Evolutionary conservation across 2,113 vertebrate genomes (phyloP), one percentile per base, ranked within the genome.

Genomic region (Lathamus discolor): DNA sequence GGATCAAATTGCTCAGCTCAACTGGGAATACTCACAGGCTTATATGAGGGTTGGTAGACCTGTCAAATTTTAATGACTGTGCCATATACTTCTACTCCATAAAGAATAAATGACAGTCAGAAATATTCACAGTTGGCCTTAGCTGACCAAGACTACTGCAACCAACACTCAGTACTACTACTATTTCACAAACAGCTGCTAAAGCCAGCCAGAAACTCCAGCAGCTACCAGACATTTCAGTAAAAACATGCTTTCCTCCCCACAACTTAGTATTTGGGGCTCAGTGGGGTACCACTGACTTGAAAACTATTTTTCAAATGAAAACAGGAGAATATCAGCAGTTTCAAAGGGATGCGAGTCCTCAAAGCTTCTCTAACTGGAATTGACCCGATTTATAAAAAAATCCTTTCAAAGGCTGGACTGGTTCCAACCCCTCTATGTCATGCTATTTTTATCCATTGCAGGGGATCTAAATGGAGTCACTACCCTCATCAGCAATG

Each of bases 271-370:
- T 68, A 72, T 35, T n/a, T 83, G 79, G 31, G 55, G 37, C 18
- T 90, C 61, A 70, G 1, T 24, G 25, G 52, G 25, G n/a, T 51
- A 88, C 35, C 20, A 77, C 16, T 39, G n/a, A 86, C 69, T 31
- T 62, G 41, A 88, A 92, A 95, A 68, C 33, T 83, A 19, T 88
- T 95, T 59, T 86, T 33, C 23, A 90, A 70, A 94, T 66, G 46
- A 87, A 91, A 93, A 64, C 66, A 84, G 22, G 24, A 87, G 68
- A 86, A 83, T 41, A 70, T 43, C 31, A 83, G 31, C 46, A 63
- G 20, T 63, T 85, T 75, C 55, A 44, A 86, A 90, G 68, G 43
- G 35, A 74, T 64, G 29, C 0, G 0, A 81, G 11, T 23, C 54
- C 27, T 64, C 55, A 74, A 83, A 88, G 29, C 22, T 83, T 75